Conservation (phyloP, 2,888 invertebrate species). For the Dasysyrphus tricinctus region DNA sequence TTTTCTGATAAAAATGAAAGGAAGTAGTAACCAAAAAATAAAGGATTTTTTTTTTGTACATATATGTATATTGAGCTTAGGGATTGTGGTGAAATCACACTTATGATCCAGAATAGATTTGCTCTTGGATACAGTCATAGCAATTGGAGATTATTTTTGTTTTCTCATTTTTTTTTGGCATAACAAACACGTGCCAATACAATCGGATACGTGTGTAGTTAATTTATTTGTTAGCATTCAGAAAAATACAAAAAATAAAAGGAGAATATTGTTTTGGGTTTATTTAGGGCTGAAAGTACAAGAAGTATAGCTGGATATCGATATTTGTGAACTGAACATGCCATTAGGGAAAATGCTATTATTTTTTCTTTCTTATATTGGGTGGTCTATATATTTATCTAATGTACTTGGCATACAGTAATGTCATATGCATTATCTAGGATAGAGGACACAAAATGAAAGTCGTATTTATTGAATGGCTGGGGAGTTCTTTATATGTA, state of each 20-base stretch:
- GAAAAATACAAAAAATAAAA: constrained; percentile 9
- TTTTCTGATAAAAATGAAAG: constrained; percentile 14
- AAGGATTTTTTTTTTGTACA: background rate
- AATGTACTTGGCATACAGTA: constrained; percentile 23
- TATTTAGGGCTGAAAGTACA: background rate
- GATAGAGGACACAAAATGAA: background rate
- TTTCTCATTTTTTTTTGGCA: constrained; percentile 21
- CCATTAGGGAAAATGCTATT: constrained; percentile 14
- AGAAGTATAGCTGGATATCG: constrained; percentile 8
- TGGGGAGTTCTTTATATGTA: constrained; percentile 15
- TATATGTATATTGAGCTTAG: background rate
- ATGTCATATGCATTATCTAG: constrained; percentile 58
- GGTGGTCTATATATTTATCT: background rate
- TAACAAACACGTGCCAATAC: constrained; percentile 55
- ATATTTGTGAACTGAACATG: constrained; percentile 37
- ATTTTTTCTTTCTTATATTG: background rate
- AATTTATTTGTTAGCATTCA: constrained; percentile 45
- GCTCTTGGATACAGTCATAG: constrained; percentile 46
- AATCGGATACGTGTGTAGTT: constrained; percentile 63
- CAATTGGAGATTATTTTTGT: constrained; percentile 25
- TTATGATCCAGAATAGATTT: constrained; percentile 43
- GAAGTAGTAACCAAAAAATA: constrained; percentile 18
- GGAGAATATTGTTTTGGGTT: constrained; percentile 39
- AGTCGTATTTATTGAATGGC: background rate
- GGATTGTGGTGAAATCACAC: constrained; percentile 40